Conservation (phyloP, 2,797 vertebrate genomes). For the Sebastes iracundus region DNA sequence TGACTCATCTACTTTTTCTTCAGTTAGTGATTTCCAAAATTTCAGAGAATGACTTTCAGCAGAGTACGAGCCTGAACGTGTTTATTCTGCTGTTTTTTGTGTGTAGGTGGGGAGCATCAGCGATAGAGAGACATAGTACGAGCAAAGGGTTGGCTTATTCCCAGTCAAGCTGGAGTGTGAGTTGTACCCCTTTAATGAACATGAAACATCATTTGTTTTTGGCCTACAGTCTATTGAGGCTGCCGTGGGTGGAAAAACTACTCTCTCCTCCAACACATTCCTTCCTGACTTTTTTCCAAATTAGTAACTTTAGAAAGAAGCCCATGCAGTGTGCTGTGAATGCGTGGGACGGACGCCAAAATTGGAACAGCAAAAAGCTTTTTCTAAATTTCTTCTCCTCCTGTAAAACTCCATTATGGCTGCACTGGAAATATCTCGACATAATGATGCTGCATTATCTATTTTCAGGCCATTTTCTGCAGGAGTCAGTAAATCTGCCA, state of each 20-base stretch:
- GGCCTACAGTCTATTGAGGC: not conserved
- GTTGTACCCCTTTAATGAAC: constrained; percentile 36
- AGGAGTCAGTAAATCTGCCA: constrained; percentile 3
- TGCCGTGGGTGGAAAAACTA: constrained; percentile 13
- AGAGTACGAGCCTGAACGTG: constrained; percentile 5
- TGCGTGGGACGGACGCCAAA: not conserved
- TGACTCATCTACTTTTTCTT: constrained; percentile 47
- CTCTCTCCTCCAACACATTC: constrained; percentile 8
- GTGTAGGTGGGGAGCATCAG: constrained; percentile 43
- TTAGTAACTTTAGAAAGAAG: constrained; percentile 13
- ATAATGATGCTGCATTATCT: constrained; percentile 5
- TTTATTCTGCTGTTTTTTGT: constrained; percentile 7
- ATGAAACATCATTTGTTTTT: constrained; percentile 33
- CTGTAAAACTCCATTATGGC: not conserved
- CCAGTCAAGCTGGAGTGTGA: constrained; percentile 25
- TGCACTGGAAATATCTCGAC: not conserved
- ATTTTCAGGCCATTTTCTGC: constrained; percentile 2
- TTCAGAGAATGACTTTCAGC: constrained; percentile 24
- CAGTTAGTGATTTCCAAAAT: constrained; percentile 23
- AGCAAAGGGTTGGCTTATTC: constrained; percentile 31
- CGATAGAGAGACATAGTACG: constrained; percentile 24
- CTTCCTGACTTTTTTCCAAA: constrained; percentile 27
- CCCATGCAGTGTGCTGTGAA: not conserved
- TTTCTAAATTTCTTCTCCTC: not conserved
- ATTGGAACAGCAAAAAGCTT: not conserved